Evolutionary conservation across 92 coral and sea anemone species (phyloP), one percentile per base, ranked within the genome.

Genomic region (Chrysogorgia sp.): DNA sequence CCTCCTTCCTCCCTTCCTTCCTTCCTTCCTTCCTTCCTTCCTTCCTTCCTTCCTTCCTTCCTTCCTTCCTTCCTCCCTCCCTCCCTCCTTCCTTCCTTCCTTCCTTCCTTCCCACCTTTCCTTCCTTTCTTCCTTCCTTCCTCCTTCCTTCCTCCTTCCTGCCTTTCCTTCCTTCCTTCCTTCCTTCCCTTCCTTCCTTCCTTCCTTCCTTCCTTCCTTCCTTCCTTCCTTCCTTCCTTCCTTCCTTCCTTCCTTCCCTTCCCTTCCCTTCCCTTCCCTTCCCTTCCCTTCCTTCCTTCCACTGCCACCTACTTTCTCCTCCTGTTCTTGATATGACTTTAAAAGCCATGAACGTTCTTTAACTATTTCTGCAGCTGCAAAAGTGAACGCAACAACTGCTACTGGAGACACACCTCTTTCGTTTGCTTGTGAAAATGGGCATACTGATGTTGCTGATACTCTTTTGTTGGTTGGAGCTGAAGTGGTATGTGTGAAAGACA

Each of bases 381-480:
- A 85, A 70, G 97, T 96, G 57, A 96, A 91, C 75, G 97, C 97
- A 25, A 89, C 99, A 9, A 96, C 99, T 64, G 97, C 92, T 19
- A 96, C 99, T 49, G 96, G 96, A 48, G 99, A 96, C 71, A 96
- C 99, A 0, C 96, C 99, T 0, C 77, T 96, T 69, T 96, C 99
- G 5, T 96, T 96, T 92, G 91, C 99, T 5, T 96, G 99, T 87
- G 99, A 96, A 76, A 96, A 96, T 88, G 99, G 99, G 23, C 99
- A 96, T 86, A 96, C 99, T n/a, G 99, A 96, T 85, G 99, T 96
- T 7, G 92, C 97, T 58, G 99, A 96, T 79, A 93, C 92, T 45
- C 84, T 96, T 35, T 85, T 96, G 22, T 86, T 86, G 34, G 86
- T 86, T 83, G 97, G 99, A 12, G 99, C 96, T 55, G 96, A 91